These are phyloP conservation scores for Neotoxoptera formosana DNA, from an alignment of 1,140 invertebrate genomes.

Conservation along the genomic window DNA sequence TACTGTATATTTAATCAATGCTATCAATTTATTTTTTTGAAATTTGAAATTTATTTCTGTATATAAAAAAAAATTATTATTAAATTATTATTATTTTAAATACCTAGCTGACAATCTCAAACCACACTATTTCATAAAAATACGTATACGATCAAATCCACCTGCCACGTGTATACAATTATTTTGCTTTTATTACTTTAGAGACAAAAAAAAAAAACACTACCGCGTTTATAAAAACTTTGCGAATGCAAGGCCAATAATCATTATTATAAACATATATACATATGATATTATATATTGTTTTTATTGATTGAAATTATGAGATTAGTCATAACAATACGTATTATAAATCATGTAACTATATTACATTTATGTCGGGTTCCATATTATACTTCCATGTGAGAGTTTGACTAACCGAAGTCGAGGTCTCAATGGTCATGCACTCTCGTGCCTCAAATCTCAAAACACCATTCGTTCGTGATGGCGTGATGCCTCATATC, in stretches of 20 bases:
- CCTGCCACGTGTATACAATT: background rate
- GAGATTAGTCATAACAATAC: conserved; percentile 6
- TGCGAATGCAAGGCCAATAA: conserved; percentile 17
- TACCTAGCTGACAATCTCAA: background rate
- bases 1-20: too few species aligned
- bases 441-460: background rate
- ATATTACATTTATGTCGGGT: background rate
- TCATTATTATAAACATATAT: background rate
- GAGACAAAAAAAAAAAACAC: background rate
- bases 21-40: too few species aligned
- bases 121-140: background rate
- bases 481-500: background rate
- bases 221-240: conserved; percentile 9
- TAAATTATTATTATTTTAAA: too few species aligned
- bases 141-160: background rate
- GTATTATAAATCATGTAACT: conserved; percentile 20
- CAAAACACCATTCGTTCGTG: background rate
- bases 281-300: background rate
- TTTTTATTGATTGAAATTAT: background rate
- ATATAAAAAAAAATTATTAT: too few species aligned
- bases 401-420: background rate
- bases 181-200: background rate
- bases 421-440: conserved; percentile 12
- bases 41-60: too few species aligned
- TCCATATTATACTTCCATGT: conserved; percentile 12